phyloP scores from a whole-genome alignment of 1,140 invertebrate species.

The Aleiodes sp. region DNA sequence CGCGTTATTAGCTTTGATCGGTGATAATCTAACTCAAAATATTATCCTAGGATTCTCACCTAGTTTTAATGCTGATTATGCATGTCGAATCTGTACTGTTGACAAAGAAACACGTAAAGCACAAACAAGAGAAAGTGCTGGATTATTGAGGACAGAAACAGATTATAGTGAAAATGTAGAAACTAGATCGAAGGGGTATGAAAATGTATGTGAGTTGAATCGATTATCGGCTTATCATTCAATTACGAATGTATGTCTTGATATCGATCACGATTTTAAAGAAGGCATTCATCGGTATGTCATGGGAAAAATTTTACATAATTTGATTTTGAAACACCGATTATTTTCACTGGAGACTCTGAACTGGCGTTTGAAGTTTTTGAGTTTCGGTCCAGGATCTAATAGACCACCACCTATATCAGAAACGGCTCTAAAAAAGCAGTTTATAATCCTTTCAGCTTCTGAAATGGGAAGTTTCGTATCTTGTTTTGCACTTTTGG shows the following conservation, averaged over 20 bases:
- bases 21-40: conserved; percentile 36
- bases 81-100: conserved; percentile 30
- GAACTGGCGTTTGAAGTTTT: conserved; percentile 39
- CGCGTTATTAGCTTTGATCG: conserved; percentile 25
- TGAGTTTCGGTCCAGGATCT: conserved; percentile 25
- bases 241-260: conserved; percentile 33
- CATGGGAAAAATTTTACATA: conserved; percentile 33
- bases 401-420: conserved; percentile 36
- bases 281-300: conserved; percentile 42
- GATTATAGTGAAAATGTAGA: conserved; percentile 32
- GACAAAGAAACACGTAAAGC: conserved; percentile 9
- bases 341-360: conserved; percentile 29
- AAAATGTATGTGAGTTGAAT: conserved; percentile 34
- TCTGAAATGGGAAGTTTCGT: conserved; percentile 43
- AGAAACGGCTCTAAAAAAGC: conserved; percentile 34
- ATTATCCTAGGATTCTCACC: conserved; percentile 25
- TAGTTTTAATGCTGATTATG: conserved; percentile 31
- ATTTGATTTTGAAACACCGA: conserved; percentile 35
- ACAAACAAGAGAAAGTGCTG: conserved; percentile 29
- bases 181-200: conserved; percentile 28
- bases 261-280: conserved; percentile 41
- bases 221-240: conserved; percentile 32
- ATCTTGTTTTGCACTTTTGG: conserved; percentile 34
- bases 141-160: conserved; percentile 25
- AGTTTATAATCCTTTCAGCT: conserved; percentile 38